Evolutionary conservation across 2,888 invertebrate species (phyloP).

Genomic region (Callinectes sapidus): DNA sequence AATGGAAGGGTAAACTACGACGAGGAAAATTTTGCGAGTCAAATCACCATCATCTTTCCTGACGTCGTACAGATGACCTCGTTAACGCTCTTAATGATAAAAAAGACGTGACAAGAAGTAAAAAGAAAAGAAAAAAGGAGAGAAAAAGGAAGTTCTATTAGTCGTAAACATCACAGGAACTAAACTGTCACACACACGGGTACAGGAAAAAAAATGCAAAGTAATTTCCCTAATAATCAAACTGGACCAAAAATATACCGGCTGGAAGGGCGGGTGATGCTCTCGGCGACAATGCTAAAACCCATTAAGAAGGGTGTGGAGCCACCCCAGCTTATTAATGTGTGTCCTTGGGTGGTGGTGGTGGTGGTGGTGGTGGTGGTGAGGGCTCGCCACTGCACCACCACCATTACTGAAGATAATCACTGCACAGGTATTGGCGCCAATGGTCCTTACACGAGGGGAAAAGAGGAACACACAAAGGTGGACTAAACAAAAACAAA

Average conservation of each 20-base stretch:
- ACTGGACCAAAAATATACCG: background rate
- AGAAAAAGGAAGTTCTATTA: background rate
- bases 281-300: conserved; percentile 19
- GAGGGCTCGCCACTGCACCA: background rate
- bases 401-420: background rate
- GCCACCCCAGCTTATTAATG: background rate
- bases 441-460: background rate
- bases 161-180: background rate
- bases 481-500: background rate
- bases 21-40: background rate
- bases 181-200: background rate
- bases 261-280: background rate
- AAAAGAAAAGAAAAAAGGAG: background rate
- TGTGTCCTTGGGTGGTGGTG: background rate
- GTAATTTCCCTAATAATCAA: background rate
- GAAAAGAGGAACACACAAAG: background rate
- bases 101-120: background rate
- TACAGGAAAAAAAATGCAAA: background rate
- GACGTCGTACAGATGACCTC: background rate
- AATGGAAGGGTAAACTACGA: background rate
- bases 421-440: background rate
- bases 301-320: background rate
- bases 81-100: background rate
- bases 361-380: no score
- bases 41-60: background rate